Evolutionary conservation across 2,888 invertebrate species (phyloP).

Genomic region (Bombylius major): DNA sequence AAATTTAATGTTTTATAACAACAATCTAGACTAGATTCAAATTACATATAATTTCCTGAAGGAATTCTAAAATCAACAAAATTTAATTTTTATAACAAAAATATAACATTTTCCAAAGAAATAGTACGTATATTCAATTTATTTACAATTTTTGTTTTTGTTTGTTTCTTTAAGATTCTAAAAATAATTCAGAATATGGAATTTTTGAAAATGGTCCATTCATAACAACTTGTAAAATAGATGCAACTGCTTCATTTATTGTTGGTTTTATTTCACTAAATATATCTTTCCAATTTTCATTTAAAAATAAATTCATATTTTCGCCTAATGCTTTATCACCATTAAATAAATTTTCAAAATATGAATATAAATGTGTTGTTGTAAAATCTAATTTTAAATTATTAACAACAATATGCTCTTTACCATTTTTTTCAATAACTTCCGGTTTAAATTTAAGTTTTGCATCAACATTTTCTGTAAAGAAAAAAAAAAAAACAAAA

Average conservation of each 20-base stretch:
- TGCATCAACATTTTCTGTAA: constrained; percentile 8
- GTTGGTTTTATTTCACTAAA: constrained; percentile 31
- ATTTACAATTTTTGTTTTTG: no score
- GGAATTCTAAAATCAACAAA: no score
- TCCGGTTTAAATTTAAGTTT: constrained; percentile 3
- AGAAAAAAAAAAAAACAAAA: neutral
- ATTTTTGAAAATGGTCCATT: constrained; percentile 31
- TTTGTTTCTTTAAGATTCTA: constrained; percentile 11
- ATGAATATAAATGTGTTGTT: constrained; percentile 15
- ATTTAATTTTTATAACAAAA: no score
- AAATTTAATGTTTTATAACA: no score
- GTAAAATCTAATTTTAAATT: constrained; percentile 5
- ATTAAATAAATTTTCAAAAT: constrained; percentile 35
- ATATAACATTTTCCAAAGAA: no score
- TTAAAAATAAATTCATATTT: constrained; percentile 34
- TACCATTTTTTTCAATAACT: constrained; percentile 15
- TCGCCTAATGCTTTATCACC: constrained; percentile 36
- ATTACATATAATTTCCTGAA: no score
- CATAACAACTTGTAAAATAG: constrained; percentile 26
- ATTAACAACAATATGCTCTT: constrained; percentile 13
- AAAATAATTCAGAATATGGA: constrained; percentile 28
- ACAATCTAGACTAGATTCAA: no score
- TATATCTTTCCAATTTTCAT: constrained; percentile 38
- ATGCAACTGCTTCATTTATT: constrained; percentile 27
- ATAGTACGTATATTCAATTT: no score